Conservation (phyloP, 2,113 vertebrate species). For the Phainopepla nitens region DNA sequence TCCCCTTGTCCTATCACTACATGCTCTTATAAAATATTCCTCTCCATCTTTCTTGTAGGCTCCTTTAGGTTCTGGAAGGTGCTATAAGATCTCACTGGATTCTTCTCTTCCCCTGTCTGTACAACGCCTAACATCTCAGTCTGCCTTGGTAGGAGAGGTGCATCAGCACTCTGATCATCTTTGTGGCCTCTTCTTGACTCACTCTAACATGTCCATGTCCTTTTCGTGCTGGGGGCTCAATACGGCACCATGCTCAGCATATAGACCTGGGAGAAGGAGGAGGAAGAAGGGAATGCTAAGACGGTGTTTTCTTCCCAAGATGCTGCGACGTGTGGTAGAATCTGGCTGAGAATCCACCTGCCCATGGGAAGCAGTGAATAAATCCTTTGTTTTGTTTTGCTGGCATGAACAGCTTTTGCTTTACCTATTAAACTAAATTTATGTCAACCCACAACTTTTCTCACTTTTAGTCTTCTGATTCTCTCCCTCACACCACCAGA, state of each 20-base stretch:
- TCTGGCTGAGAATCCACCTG: neutral
- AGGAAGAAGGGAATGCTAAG: neutral
- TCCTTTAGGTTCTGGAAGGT: neutral
- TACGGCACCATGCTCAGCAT: neutral
- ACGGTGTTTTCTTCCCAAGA: neutral
- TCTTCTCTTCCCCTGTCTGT: neutral
- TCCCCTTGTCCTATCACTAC: neutral
- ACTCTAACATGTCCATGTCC: neutral
- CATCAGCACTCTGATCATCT: no score
- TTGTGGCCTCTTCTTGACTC: neutral
- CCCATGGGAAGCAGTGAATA: neutral
- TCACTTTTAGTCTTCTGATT: neutral
- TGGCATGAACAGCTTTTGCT: neutral
- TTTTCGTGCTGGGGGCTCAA: neutral
- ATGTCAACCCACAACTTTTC: neutral
- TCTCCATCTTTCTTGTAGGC: neutral
- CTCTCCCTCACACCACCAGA: neutral
- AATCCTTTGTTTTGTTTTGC: neutral
- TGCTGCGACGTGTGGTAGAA: neutral
- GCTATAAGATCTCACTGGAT: neutral
- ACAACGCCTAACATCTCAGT: neutral
- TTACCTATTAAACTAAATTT: neutral
- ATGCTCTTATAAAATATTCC: no score
- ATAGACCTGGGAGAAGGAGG: neutral
- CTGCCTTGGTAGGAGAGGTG: neutral